Evolutionary conservation across 1,140 invertebrate species (phyloP), one percentile per base, ranked within the genome.

Genomic region (Drosophila ambigua): DNA sequence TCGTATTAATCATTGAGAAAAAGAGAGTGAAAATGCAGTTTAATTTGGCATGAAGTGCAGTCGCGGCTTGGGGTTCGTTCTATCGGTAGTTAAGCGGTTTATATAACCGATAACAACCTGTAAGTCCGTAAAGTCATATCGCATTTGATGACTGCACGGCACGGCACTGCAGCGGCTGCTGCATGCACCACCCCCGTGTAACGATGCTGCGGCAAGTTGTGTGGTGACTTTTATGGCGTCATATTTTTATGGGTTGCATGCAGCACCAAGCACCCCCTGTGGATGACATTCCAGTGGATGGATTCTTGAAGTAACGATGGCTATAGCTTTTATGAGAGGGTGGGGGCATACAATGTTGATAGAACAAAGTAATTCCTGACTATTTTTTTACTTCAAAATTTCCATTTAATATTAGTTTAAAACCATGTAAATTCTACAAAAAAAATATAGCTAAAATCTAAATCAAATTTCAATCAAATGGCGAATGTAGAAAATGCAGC

Each of bases 31-130:
- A 66, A 69, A 69, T 69, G 64, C 67, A 69, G 45, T 58, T 69
- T 69, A 69, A 69, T 69, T 69, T 69, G 52, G 51, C 67, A 69
- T 69, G 65, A 69, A 58, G 67, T 69, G 20, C 51, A 58, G 64
- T 13, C n/a, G 62, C 49, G 16, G 48, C 16, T 13, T 35, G 31
- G 39, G 31, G 63, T 49, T 68, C 50, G 65, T 43, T 54, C 64
- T 69, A 69, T 58, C 64, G 64, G 52, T 26, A 69, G 67, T 69
- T 69, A 69, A 69, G 67, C 65, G 45, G 64, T 69, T 69, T 69
- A 69, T 69, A 69, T 69, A 55, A 69, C 67, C 64, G 67, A 69
- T 69, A 58, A 69, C 51, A 69, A 69, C 67, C 67, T 69, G 64
- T 69, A 69, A 69, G 67, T 44, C 50, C 66, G 52, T 46, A 39